phyloP scores from a whole-genome alignment of 30 jellyfish, hydroid and myxozoan species.

The Aurelia aurita region DNA sequence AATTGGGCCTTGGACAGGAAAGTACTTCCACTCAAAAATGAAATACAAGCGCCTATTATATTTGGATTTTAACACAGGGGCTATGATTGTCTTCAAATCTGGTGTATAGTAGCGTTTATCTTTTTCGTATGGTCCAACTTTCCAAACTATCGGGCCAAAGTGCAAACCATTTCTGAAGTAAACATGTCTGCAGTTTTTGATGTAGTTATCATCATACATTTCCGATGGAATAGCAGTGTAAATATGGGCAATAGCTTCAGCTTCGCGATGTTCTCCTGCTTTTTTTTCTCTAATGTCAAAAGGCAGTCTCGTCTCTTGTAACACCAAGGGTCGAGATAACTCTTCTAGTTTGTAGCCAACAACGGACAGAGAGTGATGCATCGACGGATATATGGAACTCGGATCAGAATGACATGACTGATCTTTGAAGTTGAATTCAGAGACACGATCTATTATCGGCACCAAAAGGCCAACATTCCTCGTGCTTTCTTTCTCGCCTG shows the following conservation, averaged over 20 bases:
- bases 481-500: too few species aligned
- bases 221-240: slow-evolving; percentile 16
- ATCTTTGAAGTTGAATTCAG: too few species aligned
- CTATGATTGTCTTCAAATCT: slow-evolving; percentile 4
- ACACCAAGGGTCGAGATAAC: too few species aligned
- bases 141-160: slow-evolving; percentile 35
- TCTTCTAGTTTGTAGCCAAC: too few species aligned
- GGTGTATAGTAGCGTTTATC: background rate
- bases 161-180: slow-evolving; percentile 14
- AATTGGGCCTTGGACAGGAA: background rate
- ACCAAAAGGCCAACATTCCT: too few species aligned
- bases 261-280: slow-evolving; percentile 29
- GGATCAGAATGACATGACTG: too few species aligned
- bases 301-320: too few species aligned
- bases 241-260: slow-evolving; percentile 31
- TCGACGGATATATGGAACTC: too few species aligned
- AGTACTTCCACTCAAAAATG: background rate
- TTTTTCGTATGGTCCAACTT: background rate
- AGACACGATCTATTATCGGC: too few species aligned
- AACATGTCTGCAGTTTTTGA: background rate
- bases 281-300: too few species aligned
- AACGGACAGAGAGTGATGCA: too few species aligned
- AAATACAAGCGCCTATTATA: background rate
- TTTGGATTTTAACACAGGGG: slow-evolving; percentile 8
- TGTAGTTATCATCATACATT: background rate